These are phyloP conservation scores for Callaeas wilsoni DNA, from an alignment of 2,113 vertebrate genomes.

Conservation along the genomic window DNA sequence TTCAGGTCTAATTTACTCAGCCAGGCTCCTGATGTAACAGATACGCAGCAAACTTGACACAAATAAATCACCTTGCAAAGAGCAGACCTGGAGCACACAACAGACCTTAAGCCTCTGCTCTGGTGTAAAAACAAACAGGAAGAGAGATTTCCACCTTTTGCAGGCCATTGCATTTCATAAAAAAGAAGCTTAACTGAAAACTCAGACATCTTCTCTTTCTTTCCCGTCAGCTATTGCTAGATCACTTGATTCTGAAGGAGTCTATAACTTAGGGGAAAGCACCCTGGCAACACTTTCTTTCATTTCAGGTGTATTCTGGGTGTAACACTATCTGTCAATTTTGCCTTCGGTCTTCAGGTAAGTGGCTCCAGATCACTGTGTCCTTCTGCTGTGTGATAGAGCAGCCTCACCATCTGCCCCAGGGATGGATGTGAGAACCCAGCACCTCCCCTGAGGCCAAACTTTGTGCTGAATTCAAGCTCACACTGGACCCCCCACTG, in stretches of 20 bases:
- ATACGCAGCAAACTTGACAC: background rate
- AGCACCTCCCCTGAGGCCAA: background rate
- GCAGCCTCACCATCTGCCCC: background rate
- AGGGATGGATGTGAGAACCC: background rate
- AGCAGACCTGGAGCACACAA: background rate
- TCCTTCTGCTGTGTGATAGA: background rate
- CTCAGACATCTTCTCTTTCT: background rate
- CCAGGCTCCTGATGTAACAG: background rate
- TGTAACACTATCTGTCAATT: background rate
- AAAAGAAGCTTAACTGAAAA: background rate
- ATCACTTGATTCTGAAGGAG: background rate
- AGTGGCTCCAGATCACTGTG: background rate
- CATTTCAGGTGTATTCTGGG: background rate
- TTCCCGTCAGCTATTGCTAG: background rate
- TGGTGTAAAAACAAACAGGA: background rate
- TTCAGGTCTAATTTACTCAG: background rate
- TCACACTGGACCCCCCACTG: accelerated
- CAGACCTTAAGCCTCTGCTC: background rate
- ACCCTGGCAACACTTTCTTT: background rate
- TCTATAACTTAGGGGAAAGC: background rate
- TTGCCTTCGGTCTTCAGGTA: background rate
- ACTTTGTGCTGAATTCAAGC: background rate
- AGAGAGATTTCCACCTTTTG: background rate
- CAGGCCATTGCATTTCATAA: background rate
- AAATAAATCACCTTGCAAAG: background rate